Evolutionary conservation across 2,888 invertebrate species (phyloP).

Genomic region (Parthenolecanium corni): DNA sequence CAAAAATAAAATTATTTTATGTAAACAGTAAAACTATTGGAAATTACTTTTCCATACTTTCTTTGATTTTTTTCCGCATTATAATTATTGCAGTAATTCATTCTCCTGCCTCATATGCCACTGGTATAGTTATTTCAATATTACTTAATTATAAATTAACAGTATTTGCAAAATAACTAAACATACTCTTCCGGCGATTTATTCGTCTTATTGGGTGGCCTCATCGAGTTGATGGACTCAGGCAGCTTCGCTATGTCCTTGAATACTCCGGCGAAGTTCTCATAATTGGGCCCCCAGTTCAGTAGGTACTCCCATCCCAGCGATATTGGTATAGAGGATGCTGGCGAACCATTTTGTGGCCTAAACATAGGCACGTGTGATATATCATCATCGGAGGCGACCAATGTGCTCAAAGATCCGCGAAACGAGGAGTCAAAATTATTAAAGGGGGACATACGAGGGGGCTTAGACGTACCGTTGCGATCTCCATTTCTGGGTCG

Average conservation of each 20-base stretch:
- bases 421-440: slow-evolving; percentile 90
- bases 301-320: slow-evolving; percentile 88
- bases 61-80: too few relatives aligned
- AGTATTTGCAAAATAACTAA: slow-evolving; percentile 3
- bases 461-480: slow-evolving; percentile 11
- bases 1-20: background rate
- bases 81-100: too few relatives aligned
- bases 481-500: slow-evolving; percentile 11
- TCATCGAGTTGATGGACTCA: slow-evolving; percentile 62
- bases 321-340: slow-evolving; percentile 55
- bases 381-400: slow-evolving; percentile 81
- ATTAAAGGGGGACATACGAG: slow-evolving; percentile 53
- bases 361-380: slow-evolving; percentile 69
- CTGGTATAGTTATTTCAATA: too few relatives aligned
- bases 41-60: too few relatives aligned
- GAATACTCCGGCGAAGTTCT: slow-evolving; percentile 65
- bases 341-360: slow-evolving; percentile 66
- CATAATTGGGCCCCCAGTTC: slow-evolving; percentile 81
- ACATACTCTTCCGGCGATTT: slow-evolving; percentile 32
- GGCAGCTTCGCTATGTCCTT: slow-evolving; percentile 92
- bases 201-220: slow-evolving; percentile 38
- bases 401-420: slow-evolving; percentile 83
- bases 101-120: too few relatives aligned
- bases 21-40: too few relatives aligned
- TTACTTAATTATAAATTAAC: too few relatives aligned